Evolutionary conservation across 2,888 invertebrate genomes (phyloP), one percentile per base, ranked within the genome.

Genomic region (Archaeoteleia sp.): DNA sequence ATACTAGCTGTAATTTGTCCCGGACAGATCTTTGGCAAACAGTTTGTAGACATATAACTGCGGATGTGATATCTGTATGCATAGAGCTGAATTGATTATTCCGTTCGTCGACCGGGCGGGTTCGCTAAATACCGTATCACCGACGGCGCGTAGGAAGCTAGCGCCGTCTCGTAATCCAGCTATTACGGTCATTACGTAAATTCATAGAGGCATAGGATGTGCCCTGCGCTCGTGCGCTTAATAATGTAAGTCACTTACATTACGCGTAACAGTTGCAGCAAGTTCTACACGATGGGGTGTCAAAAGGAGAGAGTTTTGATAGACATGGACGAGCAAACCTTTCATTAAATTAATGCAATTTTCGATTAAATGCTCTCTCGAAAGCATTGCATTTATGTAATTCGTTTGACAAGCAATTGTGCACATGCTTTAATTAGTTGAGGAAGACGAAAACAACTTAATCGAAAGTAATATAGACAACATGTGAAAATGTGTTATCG

Each of bases 101-200:
- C 43, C 17, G 67, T 51, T 54, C 67, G 40, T 67, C 61, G 57
- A 62, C 51, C 61, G 51, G 46, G 61, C 53, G 40, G 46, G 67
- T 49, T 55, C 67, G 45, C 62, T 67, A 57, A 67, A 62, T 67
- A 58, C 61, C 62, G 53, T 57, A 48, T 67, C 62, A 46, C 29
- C 42, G 42, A 20, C 62, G 37, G 27, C 40, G 39, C 46, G 51
- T 42, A 67, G 67, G 61, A 57, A 67, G 55, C 55, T 13, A 13
- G 51, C 46, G 14, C 39, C n/a, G 34, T 39, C 55, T 57, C 67
- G 62, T 67, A 57, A 67, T 67, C 67, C 55, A 40, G 57, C 67
- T 53, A 61, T 61, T 67, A 61, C 61, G 35, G 42, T 39, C 46
- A 34, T 60, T 61, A 61, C 61, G 55, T 55, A 67, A n/a, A 67